These are phyloP conservation scores for Antennarius striatus DNA, from an alignment of 2,113 vertebrate species.

Conservation along the genomic window DNA sequence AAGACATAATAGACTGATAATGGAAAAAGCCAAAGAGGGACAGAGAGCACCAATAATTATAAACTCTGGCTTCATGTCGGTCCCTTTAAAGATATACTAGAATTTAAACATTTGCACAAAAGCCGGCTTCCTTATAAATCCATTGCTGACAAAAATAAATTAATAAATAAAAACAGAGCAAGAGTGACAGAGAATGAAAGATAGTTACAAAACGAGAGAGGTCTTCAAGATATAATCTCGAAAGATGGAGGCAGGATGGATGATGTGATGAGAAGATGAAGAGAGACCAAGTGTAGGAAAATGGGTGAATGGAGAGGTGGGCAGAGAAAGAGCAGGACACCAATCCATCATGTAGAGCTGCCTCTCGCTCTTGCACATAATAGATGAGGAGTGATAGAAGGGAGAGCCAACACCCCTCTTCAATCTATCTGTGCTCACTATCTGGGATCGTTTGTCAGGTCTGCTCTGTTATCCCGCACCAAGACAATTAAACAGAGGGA, in stretches of 20 bases:
- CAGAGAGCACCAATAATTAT: conserved; percentile 1
- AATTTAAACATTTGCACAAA: not conserved
- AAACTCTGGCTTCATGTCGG: conserved; percentile 24
- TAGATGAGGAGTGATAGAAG: conserved; percentile 68
- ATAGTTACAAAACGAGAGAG: conserved; percentile 10
- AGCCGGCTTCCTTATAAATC: not conserved
- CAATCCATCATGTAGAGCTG: conserved; percentile 67
- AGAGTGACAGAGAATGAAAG: conserved; percentile 3
- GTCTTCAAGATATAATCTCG: conserved; percentile 26
- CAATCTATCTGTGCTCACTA: conserved; percentile 64
- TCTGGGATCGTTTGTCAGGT: conserved; percentile 66
- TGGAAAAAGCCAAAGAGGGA: too few relatives aligned
- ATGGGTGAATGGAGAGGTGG: conserved; percentile 46
- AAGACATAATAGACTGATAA: conserved; percentile 6
- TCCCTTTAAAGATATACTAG: not conserved
- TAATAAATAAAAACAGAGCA: conserved; percentile 1
- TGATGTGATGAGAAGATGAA: conserved; percentile 41
- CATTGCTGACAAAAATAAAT: not conserved
- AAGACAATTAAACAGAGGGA: conserved; percentile 44
- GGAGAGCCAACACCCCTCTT: conserved; percentile 66
- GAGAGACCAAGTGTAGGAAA: conserved; percentile 48
- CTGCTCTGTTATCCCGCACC: conserved; percentile 54
- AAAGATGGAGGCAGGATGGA: conserved; percentile 11
- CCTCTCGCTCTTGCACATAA: conserved; percentile 64
- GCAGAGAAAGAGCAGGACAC: conserved; percentile 46